Conservation (phyloP, 2,888 invertebrate species). For the Eristalinus aeneus region DNA sequence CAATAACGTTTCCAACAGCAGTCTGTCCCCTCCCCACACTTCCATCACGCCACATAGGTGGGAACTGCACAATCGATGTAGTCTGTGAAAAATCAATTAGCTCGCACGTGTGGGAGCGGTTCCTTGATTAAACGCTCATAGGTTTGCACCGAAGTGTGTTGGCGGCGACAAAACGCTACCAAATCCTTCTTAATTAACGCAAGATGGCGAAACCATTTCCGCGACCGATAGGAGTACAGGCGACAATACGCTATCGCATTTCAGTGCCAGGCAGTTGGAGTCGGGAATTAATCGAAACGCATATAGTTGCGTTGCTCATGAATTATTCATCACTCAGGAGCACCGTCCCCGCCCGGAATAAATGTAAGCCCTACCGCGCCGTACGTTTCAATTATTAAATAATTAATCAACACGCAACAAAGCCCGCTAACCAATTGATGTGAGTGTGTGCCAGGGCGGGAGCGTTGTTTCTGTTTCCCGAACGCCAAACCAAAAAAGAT, state of each 20-base stretch:
- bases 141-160: background rate
- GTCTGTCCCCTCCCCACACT: too few relatives aligned
- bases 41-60: background rate
- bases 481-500: background rate
- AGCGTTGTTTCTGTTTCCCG: slow-evolving; percentile 2
- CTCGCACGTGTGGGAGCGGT: too few relatives aligned
- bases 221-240: background rate
- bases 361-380: background rate
- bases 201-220: background rate
- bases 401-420: slow-evolving; percentile 48
- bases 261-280: background rate
- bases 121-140: background rate
- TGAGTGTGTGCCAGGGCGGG: background rate
- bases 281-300: slow-evolving; percentile 7
- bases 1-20: too few relatives aligned
- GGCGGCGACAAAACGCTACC: background rate
- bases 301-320: slow-evolving; percentile 28
- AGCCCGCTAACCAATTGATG: slow-evolving; percentile 12
- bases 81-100: background rate
- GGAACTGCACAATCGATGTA: background rate
- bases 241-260: slow-evolving; percentile 1
- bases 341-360: background rate
- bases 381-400: slow-evolving; percentile 42
- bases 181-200: slow-evolving; percentile 11
- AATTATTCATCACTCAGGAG: slow-evolving; percentile 24